A percentile compares a stretch with the other conserved stretches of the same genome.
Conservation (phyloP, 1,140 invertebrate species). For the Listronotus oregonensis region DNA sequence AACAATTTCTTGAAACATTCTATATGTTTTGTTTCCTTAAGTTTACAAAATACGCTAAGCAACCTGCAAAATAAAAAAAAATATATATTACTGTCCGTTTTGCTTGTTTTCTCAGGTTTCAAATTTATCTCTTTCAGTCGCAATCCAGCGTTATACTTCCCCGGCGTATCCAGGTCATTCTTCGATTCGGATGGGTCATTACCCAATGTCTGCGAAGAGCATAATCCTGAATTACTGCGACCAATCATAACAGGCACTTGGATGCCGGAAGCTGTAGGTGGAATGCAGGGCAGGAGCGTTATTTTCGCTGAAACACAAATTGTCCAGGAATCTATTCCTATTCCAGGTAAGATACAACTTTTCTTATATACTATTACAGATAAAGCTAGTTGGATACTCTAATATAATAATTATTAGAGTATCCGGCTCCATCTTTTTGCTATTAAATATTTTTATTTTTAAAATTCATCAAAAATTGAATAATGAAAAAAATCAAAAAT, state of each 20-base stretch:
- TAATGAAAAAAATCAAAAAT: too few species aligned
- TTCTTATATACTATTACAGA: too few species aligned
- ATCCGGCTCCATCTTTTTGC: too few species aligned
- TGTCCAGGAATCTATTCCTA: conserved; percentile 90
- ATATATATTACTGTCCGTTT: not conserved
- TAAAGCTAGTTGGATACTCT: too few species aligned
- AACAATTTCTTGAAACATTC: too few species aligned
- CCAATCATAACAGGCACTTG: conserved; percentile 84
- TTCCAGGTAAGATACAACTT: conserved; percentile 66
- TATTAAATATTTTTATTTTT: too few species aligned
- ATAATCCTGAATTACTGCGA: conserved; percentile 79
- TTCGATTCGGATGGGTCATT: conserved; percentile 61
- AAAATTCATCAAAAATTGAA: too few species aligned
- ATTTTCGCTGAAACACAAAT: conserved; percentile 92
- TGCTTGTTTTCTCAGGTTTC: not conserved
- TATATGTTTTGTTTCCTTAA: too few species aligned
- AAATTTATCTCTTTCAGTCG: conserved; percentile 34
- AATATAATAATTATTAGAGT: too few species aligned
- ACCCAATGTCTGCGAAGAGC: conserved; percentile 75
- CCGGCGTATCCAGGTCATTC: conserved; percentile 64
- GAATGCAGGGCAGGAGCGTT: conserved; percentile 76
- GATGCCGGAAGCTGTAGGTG: conserved; percentile 84
- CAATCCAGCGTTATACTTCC: conserved; percentile 63
- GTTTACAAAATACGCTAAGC: too few species aligned
- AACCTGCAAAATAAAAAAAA: too few species aligned